Evolutionary conservation across 1,140 invertebrate species (phyloP).

Genomic region (Drosophila ohnishii): DNA sequence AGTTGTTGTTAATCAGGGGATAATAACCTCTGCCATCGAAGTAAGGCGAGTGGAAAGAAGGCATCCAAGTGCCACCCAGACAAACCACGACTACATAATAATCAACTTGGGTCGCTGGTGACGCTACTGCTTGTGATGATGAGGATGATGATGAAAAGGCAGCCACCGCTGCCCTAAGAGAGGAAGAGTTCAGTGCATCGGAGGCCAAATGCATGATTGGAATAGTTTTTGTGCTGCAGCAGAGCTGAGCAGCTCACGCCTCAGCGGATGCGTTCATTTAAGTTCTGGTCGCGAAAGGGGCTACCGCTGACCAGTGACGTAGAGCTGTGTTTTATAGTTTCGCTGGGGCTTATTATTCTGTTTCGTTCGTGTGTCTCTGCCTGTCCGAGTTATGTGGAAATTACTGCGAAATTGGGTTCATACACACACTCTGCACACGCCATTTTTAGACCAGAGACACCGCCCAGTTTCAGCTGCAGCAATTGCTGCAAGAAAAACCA

Average conservation of each 20-base stretch:
- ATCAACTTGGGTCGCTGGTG: constrained; percentile 32
- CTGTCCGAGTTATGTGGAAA: constrained; percentile 63
- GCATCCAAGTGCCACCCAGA: constrained; percentile 60
- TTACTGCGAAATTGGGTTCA: constrained; percentile 59
- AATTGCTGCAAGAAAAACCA: constrained; percentile 30
- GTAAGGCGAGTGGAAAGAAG: constrained; percentile 34
- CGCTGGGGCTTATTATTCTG: constrained; percentile 1
- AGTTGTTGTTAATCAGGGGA: constrained; percentile 68
- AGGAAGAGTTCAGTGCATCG: constrained; percentile 32
- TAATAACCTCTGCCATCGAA: constrained; percentile 55
- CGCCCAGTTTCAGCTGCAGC: constrained; percentile 28
- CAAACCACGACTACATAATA: constrained; percentile 27
- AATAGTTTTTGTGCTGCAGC: constrained; percentile 26
- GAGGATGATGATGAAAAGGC: constrained; percentile 21
- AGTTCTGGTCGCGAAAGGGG: constrained; percentile 22
- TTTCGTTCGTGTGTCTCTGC: constrained; percentile 12
- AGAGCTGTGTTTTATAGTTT: constrained; percentile 13
- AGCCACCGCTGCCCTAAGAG: constrained; percentile 13
- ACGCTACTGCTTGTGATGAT: background rate
- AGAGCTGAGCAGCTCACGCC: constrained; percentile 19
- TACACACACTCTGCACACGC: constrained; percentile 10
- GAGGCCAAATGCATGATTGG: constrained; percentile 44
- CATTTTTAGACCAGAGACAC: constrained; percentile 60
- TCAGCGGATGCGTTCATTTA: constrained; percentile 51
- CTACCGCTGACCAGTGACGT: constrained; percentile 15